Evolutionary conservation across 1,140 invertebrate species (phyloP).

Genomic region (Trissolcus basalis): DNA sequence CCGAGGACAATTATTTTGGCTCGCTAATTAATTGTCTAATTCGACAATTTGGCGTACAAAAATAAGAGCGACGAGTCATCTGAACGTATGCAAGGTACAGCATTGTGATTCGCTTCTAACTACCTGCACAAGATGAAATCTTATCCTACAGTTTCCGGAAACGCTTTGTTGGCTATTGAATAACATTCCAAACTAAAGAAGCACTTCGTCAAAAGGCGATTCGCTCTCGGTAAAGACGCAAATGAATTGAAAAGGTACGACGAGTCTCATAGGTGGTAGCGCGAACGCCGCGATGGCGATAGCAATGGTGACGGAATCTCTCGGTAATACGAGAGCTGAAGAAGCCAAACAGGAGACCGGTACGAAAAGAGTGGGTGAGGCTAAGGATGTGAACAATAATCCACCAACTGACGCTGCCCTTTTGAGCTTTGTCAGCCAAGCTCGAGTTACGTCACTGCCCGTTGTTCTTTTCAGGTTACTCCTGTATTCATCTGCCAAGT

Average conservation of each 20-base stretch:
- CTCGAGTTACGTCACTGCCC: slow-evolving; percentile 35
- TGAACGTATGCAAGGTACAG: no score
- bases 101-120: neutral
- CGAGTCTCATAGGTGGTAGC: slow-evolving; percentile 31
- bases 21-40: no score
- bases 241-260: slow-evolving; percentile 61
- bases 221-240: slow-evolving; percentile 62
- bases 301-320: slow-evolving; percentile 52
- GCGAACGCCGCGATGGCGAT: slow-evolving; percentile 22
- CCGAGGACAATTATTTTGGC: no score
- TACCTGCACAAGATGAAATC: slow-evolving; percentile 39
- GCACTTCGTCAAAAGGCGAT: slow-evolving; percentile 76
- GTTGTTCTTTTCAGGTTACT: slow-evolving; percentile 37
- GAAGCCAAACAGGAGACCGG: slow-evolving; percentile 63
- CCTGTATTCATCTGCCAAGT: slow-evolving; percentile 17
- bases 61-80: neutral
- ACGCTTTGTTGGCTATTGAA: slow-evolving; percentile 71
- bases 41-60: slow-evolving; percentile 5
- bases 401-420: slow-evolving; percentile 30
- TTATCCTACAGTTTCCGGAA: slow-evolving; percentile 66
- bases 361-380: slow-evolving; percentile 49
- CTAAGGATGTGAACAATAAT: slow-evolving; percentile 27
- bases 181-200: slow-evolving; percentile 74
- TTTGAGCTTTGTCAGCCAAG: slow-evolving; percentile 27
- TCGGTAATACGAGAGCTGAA: slow-evolving; percentile 65